Percentiles rank a stretch among this genome's conserved stretches.
Evolutionary conservation across 2,888 invertebrate genomes (phyloP).

Genomic region (Dascillus cervinus): DNA sequence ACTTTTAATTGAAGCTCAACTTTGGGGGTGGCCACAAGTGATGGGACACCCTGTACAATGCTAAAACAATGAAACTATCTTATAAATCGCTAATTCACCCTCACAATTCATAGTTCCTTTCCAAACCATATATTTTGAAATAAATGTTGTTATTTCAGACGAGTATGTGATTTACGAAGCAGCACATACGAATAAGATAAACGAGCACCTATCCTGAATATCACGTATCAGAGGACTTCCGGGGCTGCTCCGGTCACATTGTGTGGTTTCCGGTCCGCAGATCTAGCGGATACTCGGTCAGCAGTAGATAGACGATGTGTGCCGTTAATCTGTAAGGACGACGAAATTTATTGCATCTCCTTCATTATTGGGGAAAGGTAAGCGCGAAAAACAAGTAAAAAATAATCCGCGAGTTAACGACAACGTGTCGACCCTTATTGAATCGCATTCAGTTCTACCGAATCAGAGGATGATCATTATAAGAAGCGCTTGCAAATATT

Average conservation of each 20-base stretch:
- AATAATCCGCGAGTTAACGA: neutral
- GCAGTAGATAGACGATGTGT: slow-evolving; percentile 23
- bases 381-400: too few species aligned
- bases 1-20: too few species aligned
- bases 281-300: slow-evolving; percentile 20
- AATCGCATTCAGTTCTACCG: slow-evolving; percentile 27
- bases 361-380: too few species aligned
- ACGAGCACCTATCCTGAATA: slow-evolving; percentile 20
- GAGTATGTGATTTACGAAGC: slow-evolving; percentile 9
- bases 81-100: too few species aligned
- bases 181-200: slow-evolving; percentile 15
- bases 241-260: slow-evolving; percentile 28
- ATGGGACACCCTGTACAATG: too few species aligned
- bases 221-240: slow-evolving; percentile 30
- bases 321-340: slow-evolving; percentile 11
- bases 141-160: slow-evolving; percentile 11
- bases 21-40: too few species aligned
- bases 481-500: slow-evolving; percentile 42
- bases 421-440: slow-evolving; percentile 25
- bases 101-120: too few species aligned
- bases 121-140: too few species aligned
- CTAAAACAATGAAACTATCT: too few species aligned
- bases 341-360: slow-evolving; percentile 1
- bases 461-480: slow-evolving; percentile 37
- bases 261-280: slow-evolving; percentile 28